phyloP scores from a whole-genome alignment of 2,797 vertebrate species.

The Thalassophryne amazonica region DNA sequence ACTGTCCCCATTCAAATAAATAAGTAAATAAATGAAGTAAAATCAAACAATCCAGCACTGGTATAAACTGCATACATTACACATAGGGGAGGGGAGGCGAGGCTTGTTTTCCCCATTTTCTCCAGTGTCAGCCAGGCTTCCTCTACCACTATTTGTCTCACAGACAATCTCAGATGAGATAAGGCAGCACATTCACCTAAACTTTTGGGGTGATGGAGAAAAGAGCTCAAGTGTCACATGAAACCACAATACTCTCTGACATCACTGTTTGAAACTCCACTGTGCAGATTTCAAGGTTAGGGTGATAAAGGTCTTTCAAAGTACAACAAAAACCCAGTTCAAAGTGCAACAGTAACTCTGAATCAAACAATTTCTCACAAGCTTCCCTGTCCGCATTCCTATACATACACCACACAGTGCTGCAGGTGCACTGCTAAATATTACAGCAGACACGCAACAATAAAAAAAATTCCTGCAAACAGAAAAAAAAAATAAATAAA shows the following conservation, averaged over 20 bases:
- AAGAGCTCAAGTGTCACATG: slow-evolving; percentile 26
- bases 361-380: background rate
- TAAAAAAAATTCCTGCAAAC: background rate
- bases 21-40: too few relatives aligned
- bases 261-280: slow-evolving; percentile 39
- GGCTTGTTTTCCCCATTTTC: too few relatives aligned
- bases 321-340: background rate
- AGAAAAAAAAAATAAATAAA: background rate
- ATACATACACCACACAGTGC: background rate
- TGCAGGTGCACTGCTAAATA: background rate
- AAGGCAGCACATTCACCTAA: background rate
- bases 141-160: background rate
- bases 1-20: too few relatives aligned
- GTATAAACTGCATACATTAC: too few relatives aligned
- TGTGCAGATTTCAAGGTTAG: slow-evolving; percentile 38
- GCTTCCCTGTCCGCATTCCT: too few relatives aligned
- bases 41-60: too few relatives aligned
- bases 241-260: slow-evolving; percentile 25
- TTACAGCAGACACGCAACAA: background rate
- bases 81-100: too few relatives aligned
- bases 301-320: background rate
- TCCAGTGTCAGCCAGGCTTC: background rate
- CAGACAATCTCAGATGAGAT: slow-evolving; percentile 5
- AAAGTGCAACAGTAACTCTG: background rate
- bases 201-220: slow-evolving; percentile 21